Evolutionary conservation across 2,113 vertebrate genomes (phyloP), one percentile per base, ranked within the genome.

Genomic region (Eretmochelys imbricata): DNA sequence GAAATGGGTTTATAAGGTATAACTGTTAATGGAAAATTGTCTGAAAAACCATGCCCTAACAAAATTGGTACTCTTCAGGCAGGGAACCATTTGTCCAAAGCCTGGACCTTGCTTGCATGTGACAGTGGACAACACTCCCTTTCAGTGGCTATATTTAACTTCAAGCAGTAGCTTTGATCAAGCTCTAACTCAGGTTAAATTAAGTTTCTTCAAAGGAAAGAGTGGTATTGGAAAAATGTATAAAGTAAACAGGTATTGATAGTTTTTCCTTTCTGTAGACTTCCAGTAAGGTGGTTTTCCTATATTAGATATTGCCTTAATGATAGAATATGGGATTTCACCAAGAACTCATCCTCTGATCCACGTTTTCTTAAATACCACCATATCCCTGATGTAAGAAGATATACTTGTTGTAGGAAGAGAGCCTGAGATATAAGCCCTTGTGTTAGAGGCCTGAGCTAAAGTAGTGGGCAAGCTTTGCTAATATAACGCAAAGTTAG

Each of bases 241-340:
- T 12, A 1, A 8, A 22, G n/a, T 3, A 54, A 2, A 72, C 54
- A 25, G 1, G 72, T 85, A 6, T n/a, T 81, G 38, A 27, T 27
- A 46, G 25, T 78, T 25, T 78, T 79, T 14, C 46, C 24, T 78
- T 79, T 19, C 53, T 90, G 10, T 81, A 75, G 57, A n/a, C 27
- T 76, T 59, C 31, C 29, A 13, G 80, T 38, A 46, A 79, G 38
- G 13, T 5, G 20, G 53, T 12, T 80, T 3, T 51, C 6, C 29
- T 49, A 4, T 0, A 0, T 42, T 31, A 87, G 8, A 65, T 31
- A 42, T 19, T 50, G 42, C 31, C 0, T 0, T 46, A 86, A 12
- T 19, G 22, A 12, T 22, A 4, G 57, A n/a, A 69, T 69, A n/a
- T 72, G 19, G 19, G 55, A 82, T n/a, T 82, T 12, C 25, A 42